phyloP scores from a whole-genome alignment of 2,113 vertebrate genomes.

The Ceyx melanurus region DNA sequence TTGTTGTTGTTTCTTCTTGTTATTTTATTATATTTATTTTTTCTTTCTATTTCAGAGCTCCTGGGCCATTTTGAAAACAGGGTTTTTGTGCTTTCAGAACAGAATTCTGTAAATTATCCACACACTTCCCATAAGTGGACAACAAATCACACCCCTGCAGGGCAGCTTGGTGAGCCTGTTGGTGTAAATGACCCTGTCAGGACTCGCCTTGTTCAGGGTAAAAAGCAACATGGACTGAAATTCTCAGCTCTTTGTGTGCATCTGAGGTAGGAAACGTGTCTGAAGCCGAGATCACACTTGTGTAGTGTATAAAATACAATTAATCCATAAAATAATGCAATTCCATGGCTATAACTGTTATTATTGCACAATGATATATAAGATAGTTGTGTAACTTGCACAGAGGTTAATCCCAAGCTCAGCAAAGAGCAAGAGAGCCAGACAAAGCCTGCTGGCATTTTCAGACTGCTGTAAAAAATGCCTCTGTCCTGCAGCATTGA shows the following conservation, averaged over 20 bases:
- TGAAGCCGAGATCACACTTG: neutral
- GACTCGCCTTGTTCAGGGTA: neutral
- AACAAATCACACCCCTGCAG: neutral
- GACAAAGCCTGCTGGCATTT: accelerated
- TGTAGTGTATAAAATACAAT: too few relatives aligned
- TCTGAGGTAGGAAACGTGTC: neutral
- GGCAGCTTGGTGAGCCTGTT: neutral
- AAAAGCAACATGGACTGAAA: neutral
- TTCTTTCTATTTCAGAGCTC: neutral
- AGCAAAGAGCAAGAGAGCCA: neutral
- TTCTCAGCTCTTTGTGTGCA: neutral
- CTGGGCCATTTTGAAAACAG: neutral
- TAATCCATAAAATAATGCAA: neutral
- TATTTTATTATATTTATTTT: too few relatives aligned
- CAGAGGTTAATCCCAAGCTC: neutral
- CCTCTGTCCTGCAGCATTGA: accelerated
- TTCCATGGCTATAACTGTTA: neutral
- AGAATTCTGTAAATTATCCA: neutral
- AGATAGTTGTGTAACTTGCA: neutral
- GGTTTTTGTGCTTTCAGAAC: neutral
- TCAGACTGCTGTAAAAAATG: neutral
- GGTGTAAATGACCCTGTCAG: neutral
- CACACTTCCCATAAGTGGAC: neutral
- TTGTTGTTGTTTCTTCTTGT: too few relatives aligned
- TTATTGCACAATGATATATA: accelerated